Conservation (phyloP, 2,888 invertebrate genomes). For the Eristalis pertinax region DNA sequence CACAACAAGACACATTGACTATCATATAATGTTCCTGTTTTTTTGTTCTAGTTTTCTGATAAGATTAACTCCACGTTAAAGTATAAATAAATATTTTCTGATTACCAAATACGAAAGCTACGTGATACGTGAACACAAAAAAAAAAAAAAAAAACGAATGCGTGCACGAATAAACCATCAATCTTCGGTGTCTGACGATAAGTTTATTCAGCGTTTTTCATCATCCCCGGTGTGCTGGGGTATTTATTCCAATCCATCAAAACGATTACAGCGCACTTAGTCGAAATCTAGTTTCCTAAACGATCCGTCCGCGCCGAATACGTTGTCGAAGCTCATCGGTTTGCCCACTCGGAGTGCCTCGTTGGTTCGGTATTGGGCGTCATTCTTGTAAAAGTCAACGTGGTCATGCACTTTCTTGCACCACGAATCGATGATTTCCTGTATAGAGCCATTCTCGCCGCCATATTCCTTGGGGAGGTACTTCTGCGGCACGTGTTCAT, state of each 20-base stretch:
- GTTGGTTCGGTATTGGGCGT: conserved; percentile 75
- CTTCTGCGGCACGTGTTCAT: conserved; percentile 83
- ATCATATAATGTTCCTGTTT: neutral
- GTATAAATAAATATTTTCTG: neutral
- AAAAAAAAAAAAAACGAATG: neutral
- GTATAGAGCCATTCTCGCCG: conserved; percentile 83
- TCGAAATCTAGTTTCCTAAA: conserved; percentile 77
- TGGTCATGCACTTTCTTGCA: conserved; percentile 72
- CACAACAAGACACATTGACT: neutral
- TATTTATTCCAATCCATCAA: neutral
- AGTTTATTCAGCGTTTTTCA: neutral
- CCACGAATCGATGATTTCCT: conserved; percentile 73
- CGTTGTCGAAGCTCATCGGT: conserved; percentile 73
- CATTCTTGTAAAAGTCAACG: conserved; percentile 75
- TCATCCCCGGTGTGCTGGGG: neutral
- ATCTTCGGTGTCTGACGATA: neutral
- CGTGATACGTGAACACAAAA: neutral
- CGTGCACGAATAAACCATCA: neutral
- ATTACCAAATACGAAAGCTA: neutral
- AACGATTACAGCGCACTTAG: conserved; percentile 56
- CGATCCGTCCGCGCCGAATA: conserved; percentile 77
- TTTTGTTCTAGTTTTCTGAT: neutral
- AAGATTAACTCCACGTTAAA: neutral
- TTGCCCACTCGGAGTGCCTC: conserved; percentile 75
- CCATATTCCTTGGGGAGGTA: conserved; percentile 86